Conservation (phyloP, 1,140 invertebrate genomes). For the Lordiphosa mommai region DNA sequence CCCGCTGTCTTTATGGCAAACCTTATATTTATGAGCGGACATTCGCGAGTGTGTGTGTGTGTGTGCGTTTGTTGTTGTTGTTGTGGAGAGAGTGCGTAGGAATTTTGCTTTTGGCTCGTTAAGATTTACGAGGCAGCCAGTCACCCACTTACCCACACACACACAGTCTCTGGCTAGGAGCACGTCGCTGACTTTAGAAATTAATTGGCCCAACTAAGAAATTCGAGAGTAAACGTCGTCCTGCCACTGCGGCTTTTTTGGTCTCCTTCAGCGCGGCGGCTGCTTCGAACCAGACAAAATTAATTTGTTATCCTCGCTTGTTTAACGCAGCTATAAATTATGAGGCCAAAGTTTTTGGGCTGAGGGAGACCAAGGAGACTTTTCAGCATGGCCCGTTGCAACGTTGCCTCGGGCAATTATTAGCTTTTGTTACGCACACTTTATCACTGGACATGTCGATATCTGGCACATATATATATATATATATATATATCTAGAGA, state of each 20-base stretch:
- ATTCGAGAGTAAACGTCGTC: conserved; percentile 71
- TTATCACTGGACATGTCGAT: conserved; percentile 71
- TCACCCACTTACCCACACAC: conserved; percentile 23
- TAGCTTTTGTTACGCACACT: conserved; percentile 77
- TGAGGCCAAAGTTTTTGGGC: conserved; percentile 71
- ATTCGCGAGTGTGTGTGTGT: conserved; percentile 43
- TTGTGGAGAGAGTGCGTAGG: conserved; percentile 58
- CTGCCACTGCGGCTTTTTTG: conserved; percentile 54
- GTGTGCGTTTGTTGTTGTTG: conserved; percentile 8
- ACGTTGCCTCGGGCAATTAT: conserved; percentile 73
- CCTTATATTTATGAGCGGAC: conserved; percentile 69
- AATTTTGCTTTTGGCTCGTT: conserved; percentile 73
- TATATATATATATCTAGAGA: background rate
- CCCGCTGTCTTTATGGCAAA: conserved; percentile 9
- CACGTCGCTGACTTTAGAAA: conserved; percentile 73
- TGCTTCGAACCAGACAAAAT: conserved; percentile 60
- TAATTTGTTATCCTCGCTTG: conserved; percentile 78
- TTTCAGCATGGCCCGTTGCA: conserved; percentile 60
- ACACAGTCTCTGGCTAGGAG: conserved; percentile 29
- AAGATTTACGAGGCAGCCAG: conserved; percentile 65
- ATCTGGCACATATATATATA: conserved; percentile 9
- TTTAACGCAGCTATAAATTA: conserved; percentile 78
- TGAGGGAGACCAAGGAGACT: conserved; percentile 42
- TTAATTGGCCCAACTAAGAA: conserved; percentile 78
- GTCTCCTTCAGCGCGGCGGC: conserved; percentile 3